Base-by-base conservation (phyloP, 2,113 vertebrate genomes). In the Pituophis catenifer region DNA sequence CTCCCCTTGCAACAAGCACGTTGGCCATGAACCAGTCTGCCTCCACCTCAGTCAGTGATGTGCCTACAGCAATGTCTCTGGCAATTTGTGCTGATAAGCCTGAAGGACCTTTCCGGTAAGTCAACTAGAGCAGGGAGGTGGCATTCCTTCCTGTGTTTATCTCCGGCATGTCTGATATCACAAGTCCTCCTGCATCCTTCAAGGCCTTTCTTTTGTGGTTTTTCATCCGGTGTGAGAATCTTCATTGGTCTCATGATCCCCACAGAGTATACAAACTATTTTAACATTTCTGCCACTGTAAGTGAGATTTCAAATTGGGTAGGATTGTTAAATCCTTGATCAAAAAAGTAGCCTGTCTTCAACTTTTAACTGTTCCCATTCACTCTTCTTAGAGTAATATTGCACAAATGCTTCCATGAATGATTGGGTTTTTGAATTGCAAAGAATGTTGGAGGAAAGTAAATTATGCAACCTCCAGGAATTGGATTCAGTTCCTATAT, bases 61-160 rank as follows among this genome's bases (percentile, higher is more conserved):
- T 97, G 93, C 97, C 97, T 93, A 96, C 97, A 10, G 96, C 98
- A 0, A 95, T 97, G 65, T 95, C 98, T n/a, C 98, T 98, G 5
- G 98, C 97, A 2, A 97, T 98, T 85, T 97, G 97, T 7, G 96
- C 95, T 52, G 97, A 98, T 92, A 99, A 98, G 94, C 96, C 97
- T 11, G 98, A 98, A 12, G 98, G 98, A 48, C 96, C 94, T 91
- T 98, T 98, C 90, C 97, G 97, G 98, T 98, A 94, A 95, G 97
- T 97, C 10, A 6, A 3, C 94, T 15, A 29, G 54, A 90, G 75
- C 1, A 26, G 1, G 10, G 6, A 26, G n/a, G 23, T 38, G n/a
- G 70, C 70, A 8, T 81, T 81, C 70, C 70, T 21, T 44, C 7
- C 75, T 21, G 33, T 44, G n/a, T 44, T 81, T 75, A 75, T 75